These are phyloP conservation scores for Eupithecia subumbrata DNA, from an alignment of 2,888 invertebrate species.

Conservation along the genomic window DNA sequence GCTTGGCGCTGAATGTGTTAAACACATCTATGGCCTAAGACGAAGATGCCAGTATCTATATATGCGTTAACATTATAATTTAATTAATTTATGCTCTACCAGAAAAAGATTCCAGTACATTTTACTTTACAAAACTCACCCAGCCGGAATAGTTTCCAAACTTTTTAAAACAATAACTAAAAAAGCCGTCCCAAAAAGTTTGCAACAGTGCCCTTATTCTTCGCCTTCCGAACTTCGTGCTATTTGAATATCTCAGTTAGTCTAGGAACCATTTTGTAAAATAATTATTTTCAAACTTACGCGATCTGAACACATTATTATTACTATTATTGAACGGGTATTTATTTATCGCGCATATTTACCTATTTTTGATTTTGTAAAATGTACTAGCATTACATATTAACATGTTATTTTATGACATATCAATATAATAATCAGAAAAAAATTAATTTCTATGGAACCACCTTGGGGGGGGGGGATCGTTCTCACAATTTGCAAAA, in stretches of 20 bases:
- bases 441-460: too few species aligned
- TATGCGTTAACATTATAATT: neutral
- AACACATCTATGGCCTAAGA: too few species aligned
- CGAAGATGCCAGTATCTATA: too few species aligned
- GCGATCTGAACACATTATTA: too few species aligned
- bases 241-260: slow-evolving; percentile 13
- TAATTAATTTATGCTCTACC: neutral
- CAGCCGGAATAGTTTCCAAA: slow-evolving; percentile 18
- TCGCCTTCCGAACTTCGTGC: slow-evolving; percentile 27
- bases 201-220: neutral
- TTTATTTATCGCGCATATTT: too few species aligned
- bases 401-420: neutral
- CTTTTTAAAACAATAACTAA: slow-evolving; percentile 17
- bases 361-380: neutral
- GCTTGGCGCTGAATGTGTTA: too few species aligned
- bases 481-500: too few species aligned
- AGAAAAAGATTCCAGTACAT: neutral
- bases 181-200: slow-evolving; percentile 18
- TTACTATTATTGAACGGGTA: too few species aligned
- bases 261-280: neutral
- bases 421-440: too few species aligned
- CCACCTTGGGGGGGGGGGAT: too few species aligned
- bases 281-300: too few species aligned
- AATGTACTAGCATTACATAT: neutral
- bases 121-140: neutral